Percentiles rank a stretch among this genome's conserved stretches.
Conservation (phyloP, 1,140 invertebrate species). For the Euborellia annulipes region DNA sequence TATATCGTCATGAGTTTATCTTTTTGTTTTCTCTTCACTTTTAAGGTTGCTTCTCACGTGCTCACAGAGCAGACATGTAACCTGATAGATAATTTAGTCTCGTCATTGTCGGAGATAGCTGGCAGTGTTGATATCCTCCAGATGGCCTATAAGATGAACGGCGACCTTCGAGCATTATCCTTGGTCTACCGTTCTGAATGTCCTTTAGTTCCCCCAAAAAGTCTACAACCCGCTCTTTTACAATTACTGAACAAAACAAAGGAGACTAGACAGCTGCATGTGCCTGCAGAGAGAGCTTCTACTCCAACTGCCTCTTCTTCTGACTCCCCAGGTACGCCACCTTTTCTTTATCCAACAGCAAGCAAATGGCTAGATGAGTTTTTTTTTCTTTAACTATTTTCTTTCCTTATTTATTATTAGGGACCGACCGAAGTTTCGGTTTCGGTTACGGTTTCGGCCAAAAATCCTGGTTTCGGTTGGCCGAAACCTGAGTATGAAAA, state of each 20-base stretch:
- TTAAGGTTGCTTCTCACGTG: conserved; percentile 36
- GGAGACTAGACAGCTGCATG: conserved; percentile 19
- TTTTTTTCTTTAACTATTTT: too few relatives aligned
- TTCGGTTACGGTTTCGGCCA: too few relatives aligned
- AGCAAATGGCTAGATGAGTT: too few relatives aligned
- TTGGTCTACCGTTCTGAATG: conserved; percentile 31
- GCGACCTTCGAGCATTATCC: conserved; percentile 35
- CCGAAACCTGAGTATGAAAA: too few relatives aligned
- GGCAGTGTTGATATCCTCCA: conserved; percentile 31
- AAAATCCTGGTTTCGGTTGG: too few relatives aligned
- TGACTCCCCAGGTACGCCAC: too few relatives aligned
- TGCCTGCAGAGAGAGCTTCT: conserved; percentile 16
- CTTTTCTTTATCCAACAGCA: too few relatives aligned
- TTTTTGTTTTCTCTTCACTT: conserved; percentile 8
- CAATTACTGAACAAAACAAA: conserved; percentile 19
- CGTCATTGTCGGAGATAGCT: conserved; percentile 33
- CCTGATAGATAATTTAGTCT: conserved; percentile 37
- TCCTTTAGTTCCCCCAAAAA: conserved; percentile 15
- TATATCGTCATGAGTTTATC: too few relatives aligned
- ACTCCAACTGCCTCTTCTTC: too few relatives aligned
- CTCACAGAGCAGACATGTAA: conserved; percentile 39
- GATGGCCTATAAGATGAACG: conserved; percentile 33
- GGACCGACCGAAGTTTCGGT: too few relatives aligned
- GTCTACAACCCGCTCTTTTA: conserved; percentile 19
- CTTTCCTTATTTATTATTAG: too few relatives aligned